Evolutionary conservation across 1,140 invertebrate species (phyloP).

Genomic region (Neotoxoptera formosana): DNA sequence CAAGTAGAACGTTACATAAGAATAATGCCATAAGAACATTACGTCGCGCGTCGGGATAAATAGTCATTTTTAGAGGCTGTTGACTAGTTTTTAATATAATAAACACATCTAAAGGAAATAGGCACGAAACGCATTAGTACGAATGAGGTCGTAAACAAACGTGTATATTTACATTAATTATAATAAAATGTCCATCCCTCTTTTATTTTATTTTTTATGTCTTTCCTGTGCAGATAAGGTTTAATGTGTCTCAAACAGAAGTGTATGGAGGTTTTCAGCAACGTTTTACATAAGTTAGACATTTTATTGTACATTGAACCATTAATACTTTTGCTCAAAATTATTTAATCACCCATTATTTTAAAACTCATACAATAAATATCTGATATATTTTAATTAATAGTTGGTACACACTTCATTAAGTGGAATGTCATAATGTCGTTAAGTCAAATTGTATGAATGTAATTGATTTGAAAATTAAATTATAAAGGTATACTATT

Average conservation of each 20-base stretch:
- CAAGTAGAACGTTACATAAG: not conserved
- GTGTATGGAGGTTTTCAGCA: not conserved
- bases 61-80: not conserved
- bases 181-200: not conserved
- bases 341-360: not conserved
- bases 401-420: not conserved
- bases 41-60: not conserved
- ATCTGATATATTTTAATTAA: too few relatives aligned
- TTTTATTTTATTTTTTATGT: not conserved
- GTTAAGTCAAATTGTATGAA: not conserved
- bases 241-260: not conserved
- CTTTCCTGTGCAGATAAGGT: not conserved
- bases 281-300: not conserved
- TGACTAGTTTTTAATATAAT: conserved; percentile 30
- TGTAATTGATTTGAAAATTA: not conserved
- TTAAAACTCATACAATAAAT: not conserved
- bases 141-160: conserved; percentile 31
- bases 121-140: not conserved
- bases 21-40: not conserved
- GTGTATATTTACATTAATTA: conserved; percentile 20
- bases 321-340: not conserved
- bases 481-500: not conserved
- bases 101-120: not conserved
- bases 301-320: not conserved
- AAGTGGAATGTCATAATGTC: not conserved